Evolutionary conservation across 2,113 vertebrate genomes (phyloP), one percentile per base, ranked within the genome.

Genomic region (Diphyllodes magnificus): DNA sequence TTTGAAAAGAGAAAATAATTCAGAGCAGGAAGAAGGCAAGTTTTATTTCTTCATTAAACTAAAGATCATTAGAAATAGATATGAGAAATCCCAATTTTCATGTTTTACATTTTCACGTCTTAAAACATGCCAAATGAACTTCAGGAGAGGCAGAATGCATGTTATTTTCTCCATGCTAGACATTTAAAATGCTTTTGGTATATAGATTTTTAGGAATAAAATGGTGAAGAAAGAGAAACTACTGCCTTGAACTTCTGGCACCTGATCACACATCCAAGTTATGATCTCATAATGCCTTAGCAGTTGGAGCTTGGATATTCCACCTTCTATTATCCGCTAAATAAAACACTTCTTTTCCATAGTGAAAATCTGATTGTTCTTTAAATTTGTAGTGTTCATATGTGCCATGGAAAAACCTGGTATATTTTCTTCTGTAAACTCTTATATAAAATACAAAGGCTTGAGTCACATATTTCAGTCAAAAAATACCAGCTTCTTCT

Each of bases 181-280:
- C 6, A 27, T 65, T 65, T 66, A 15, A 85, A 88, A 70, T 30
- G 4, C 1, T 25, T 78, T 51, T 47, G 10, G 12, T 30, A 35
- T 10, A 54, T 3, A 61, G 24, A 24, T 28, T 66, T 76, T 50
- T 64, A n/a, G 25, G 17, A 50, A 73, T 39, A 45, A 42, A 72
- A 66, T 8, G 3, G 24, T 49, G 70, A 57, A 57, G 21, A 71
- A 95, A 86, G 8, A 65, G 15, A 64, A 95, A 65, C 19, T 78
- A 50, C 33, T n/a, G 21, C 31, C 28, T 72, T 8, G 3, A 54
- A 18, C 19, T 87, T 76, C 47, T 54, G 18, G 10, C 24, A 53
- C 11, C 27, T 66, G 27, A 51, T 20, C 0, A 0, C 35, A 77
- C 9, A 59, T 53, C 12, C 49, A 84, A 20, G 4, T 68, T 68